These are phyloP conservation scores for Oscheius sp. DNA, from an alignment of 2,888 invertebrate genomes.

Conservation along the genomic window DNA sequence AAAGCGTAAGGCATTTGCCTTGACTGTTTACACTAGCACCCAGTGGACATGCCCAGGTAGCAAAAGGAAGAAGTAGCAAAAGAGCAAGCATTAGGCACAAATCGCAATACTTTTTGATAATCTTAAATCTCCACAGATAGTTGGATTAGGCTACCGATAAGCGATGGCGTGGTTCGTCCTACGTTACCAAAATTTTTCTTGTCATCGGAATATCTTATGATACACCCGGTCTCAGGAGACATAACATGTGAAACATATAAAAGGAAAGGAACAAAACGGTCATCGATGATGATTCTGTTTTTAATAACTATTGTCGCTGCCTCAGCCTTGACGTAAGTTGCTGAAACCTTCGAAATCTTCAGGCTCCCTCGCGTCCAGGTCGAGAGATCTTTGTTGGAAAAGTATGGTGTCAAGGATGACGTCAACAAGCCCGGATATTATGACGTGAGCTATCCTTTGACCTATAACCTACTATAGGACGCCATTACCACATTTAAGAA, in stretches of 20 bases:
- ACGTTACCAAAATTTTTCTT: too few relatives aligned
- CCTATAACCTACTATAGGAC: background rate
- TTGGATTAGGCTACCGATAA: too few relatives aligned
- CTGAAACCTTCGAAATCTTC: background rate
- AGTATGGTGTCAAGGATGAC: conserved; percentile 16
- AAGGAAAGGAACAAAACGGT: background rate
- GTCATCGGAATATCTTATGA: background rate
- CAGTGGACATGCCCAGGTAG: background rate
- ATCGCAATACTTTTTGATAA: too few relatives aligned
- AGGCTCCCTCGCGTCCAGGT: conserved; percentile 5
- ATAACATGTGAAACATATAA: conserved; percentile 9
- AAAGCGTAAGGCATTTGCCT: background rate
- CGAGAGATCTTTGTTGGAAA: background rate
- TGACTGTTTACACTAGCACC: background rate
- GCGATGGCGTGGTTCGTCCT: too few relatives aligned
- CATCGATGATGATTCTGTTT: background rate
- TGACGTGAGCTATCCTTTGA: background rate
- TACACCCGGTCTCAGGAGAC: background rate
- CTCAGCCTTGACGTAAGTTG: background rate
- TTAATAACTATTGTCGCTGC: background rate
- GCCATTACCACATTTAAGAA: conserved; percentile 1
- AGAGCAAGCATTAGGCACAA: too few relatives aligned
- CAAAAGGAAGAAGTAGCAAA: too few relatives aligned
- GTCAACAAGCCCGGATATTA: conserved; percentile 1
- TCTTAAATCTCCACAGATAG: too few relatives aligned